Base-by-base conservation (phyloP, 2,113 vertebrate species). In the Ptychochromis oligacanthus region DNA sequence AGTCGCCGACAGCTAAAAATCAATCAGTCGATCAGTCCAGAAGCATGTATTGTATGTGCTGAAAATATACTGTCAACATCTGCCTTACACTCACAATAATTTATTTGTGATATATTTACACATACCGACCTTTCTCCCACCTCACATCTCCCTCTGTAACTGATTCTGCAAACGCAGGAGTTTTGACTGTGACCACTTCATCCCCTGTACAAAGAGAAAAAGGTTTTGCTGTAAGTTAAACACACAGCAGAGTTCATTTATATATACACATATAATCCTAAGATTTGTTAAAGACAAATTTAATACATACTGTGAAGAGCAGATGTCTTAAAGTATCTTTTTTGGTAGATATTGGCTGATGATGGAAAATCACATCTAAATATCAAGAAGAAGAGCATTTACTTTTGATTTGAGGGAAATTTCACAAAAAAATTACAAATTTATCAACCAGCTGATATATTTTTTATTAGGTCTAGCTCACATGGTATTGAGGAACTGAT, bases 81-180 rank as follows among this genome's bases (percentile, higher is more conserved):
- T 0, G 11, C 17, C 2, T 59, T n/a, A 62, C 4, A 36, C 4
- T 55, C 12, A 57, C 17, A 10, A 17, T 28, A 54, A 34, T 26
- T 36, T 0, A 34, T 9, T 15, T 1, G 36, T 36, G 4, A 70
- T 26, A 28, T 52, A 72, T 31, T 31, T 72, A 78, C 3, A 57
- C 52, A 40, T 55, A 87, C 87, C 17, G 46, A 98, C 98, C 97
- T 97, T 98, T 99, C 89, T 99, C 98, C 98, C 98, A 99, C 97
- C 98, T 99, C 86, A 99, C 98, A 84, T 99, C 98, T 56, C 98
- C 98, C 92, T 99, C 98, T 95, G 98, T 96, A 94, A 99, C 97
- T 38, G 98, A 99, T 89, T 99, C 98, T 85, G 98, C 97, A 87
- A 99, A 99, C 0, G 98, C 96, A 60, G 97, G 98, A 17, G 98